Base-by-base conservation (phyloP, 2,113 vertebrate species). In the Fukomys damarensis region DNA sequence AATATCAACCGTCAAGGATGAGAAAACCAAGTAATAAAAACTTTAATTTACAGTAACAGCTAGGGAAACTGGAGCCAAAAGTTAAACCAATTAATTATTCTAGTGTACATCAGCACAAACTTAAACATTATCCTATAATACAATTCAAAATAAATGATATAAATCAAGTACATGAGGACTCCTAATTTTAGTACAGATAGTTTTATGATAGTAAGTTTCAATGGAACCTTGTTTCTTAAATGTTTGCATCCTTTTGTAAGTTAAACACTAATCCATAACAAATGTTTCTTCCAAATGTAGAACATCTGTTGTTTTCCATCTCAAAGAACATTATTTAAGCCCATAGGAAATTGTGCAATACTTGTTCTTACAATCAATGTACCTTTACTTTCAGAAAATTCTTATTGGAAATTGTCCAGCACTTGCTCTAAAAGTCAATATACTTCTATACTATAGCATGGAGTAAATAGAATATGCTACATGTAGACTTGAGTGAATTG, bases 301-400 rank as follows among this genome's bases (percentile, higher is more conserved):
- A 93, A 16, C 30, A 84, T 38, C 59, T 38, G 35, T 63, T 66
- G 28, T 20, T 80, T 28, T 9, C 58, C 86, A 20, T 9, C 22
- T 59, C 61, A 94, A 16, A 82, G 72, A 89, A 82, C 43, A 52
- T 28, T 72, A 94, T 89, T 38, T 72, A 94, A 92, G 43, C 6
- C 10, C 52, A 41, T 13, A 79, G 38, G n/a, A 84, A 79, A 83
- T 54, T n/a, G 3, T 59, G 2, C 4, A 89, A 24, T 82, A 63
- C 24, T 63, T 74, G 1, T 87, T 93, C 61, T 91, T 76, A 79
- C 14, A 59, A 32, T 79, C 49, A 79, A 35, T 74, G 12, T 30
- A 58, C 52, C 77, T 92, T 83, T 93, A 22, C 14, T 83, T 70
- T 14, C 10, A 90, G 59, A 19, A 89, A 94, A 77, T 89, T 9